phyloP scores from a whole-genome alignment of 2,113 vertebrate genomes.

The Hyperopisus bebe region DNA sequence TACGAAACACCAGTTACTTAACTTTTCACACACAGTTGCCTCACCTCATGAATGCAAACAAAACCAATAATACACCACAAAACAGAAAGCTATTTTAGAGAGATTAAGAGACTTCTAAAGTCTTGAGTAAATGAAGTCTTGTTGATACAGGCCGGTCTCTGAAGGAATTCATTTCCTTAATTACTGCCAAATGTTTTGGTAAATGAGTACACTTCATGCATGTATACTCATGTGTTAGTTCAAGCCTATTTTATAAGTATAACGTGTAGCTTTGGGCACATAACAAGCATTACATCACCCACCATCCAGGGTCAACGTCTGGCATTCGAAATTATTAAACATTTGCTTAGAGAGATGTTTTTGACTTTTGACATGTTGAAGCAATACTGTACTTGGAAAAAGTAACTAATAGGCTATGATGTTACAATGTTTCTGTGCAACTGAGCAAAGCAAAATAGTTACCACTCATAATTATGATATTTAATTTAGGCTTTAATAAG shows the following conservation, averaged over 20 bases:
- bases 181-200: conserved; percentile 4
- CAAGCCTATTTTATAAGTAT: neutral
- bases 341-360: neutral
- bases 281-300: neutral
- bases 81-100: neutral
- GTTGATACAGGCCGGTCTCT: neutral
- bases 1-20: neutral
- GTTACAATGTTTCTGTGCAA: neutral
- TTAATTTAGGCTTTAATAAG: neutral
- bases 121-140: neutral
- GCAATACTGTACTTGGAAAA: neutral
- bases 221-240: neutral
- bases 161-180: neutral
- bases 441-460: neutral
- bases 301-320: neutral
- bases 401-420: neutral
- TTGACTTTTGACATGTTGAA: neutral
- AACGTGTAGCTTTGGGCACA: neutral
- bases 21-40: neutral
- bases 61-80: neutral
- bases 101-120: neutral
- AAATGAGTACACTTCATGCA: neutral
- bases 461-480: neutral
- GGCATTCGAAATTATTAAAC: neutral
- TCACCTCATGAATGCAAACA: neutral